Conservation (phyloP, 2,113 vertebrate genomes). For the Paracanthobrama guichenoti region DNA sequence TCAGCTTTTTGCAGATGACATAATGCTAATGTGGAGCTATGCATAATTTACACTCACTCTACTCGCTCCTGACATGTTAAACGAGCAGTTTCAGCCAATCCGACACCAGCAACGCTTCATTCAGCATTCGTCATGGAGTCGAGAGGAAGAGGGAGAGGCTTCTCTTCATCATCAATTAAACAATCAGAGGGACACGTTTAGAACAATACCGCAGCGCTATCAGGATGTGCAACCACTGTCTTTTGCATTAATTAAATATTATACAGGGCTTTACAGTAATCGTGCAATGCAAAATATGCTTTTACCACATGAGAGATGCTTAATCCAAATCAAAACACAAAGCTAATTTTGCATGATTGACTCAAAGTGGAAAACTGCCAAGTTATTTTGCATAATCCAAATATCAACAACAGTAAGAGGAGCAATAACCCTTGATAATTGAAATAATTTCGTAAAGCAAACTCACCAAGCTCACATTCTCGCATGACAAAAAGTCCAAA, state of each 20-base stretch:
- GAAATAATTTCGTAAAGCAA: constrained; percentile 63
- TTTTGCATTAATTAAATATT: constrained; percentile 23
- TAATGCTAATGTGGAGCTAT: constrained; percentile 39
- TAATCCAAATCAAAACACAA: constrained; percentile 56
- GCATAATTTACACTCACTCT: constrained; percentile 41
- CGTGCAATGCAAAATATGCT: constrained; percentile 39
- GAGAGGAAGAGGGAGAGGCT: constrained; percentile 12
- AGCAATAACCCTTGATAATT: constrained; percentile 50
- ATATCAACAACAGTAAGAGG: constrained; percentile 58
- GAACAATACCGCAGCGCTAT: constrained; percentile 3
- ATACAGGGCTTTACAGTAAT: constrained; percentile 20
- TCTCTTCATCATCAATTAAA: constrained; percentile 24
- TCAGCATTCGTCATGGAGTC: neutral
- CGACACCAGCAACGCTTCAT: neutral
- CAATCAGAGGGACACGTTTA: neutral
- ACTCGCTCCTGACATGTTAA: constrained; percentile 32
- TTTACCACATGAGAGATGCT: constrained; percentile 45
- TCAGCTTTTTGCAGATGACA: constrained; percentile 40
- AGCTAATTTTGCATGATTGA: constrained; percentile 61
- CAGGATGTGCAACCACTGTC: neutral
- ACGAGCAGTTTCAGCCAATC: constrained; percentile 41
- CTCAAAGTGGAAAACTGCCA: constrained; percentile 61
- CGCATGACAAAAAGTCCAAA: constrained; percentile 44
- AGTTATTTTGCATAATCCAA: constrained; percentile 64
- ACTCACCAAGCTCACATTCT: constrained; percentile 49